phyloP scores from a whole-genome alignment of 2,797 vertebrate species.

The Ispidina lecontei region DNA sequence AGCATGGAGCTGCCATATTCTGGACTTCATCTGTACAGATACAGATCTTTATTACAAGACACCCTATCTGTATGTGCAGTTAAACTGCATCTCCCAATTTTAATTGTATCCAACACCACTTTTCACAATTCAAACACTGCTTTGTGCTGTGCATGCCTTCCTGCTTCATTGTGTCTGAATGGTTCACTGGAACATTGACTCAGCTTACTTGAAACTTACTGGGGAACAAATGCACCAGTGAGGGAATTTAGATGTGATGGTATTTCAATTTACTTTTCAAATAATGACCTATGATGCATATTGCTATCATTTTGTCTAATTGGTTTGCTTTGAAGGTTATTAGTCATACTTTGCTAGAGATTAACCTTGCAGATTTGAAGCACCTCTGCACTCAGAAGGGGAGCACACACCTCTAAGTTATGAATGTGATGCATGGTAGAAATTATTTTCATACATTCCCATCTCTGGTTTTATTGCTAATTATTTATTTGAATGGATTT shows the following conservation, averaged over 20 bases:
- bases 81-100: neutral
- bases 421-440: neutral
- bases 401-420: neutral
- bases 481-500: neutral
- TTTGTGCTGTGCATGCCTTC: neutral
- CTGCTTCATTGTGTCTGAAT: neutral
- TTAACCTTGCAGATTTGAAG: neutral
- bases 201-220: constrained; percentile 1
- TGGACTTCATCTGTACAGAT: neutral
- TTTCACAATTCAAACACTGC: neutral
- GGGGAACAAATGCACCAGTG: neutral
- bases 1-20: neutral
- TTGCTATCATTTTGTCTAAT: neutral
- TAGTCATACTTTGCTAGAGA: neutral
- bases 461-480: neutral
- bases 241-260: neutral
- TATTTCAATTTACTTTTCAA: neutral
- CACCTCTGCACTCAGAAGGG: neutral
- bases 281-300: neutral
- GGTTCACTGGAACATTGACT: constrained; percentile 30
- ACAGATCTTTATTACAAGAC: neutral
- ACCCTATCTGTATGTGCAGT: neutral
- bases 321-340: constrained; percentile 14
- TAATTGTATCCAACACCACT: neutral
- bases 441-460: neutral